Base-by-base conservation (phyloP, 2,797 vertebrate species). In the Gadopsis marmoratus region DNA sequence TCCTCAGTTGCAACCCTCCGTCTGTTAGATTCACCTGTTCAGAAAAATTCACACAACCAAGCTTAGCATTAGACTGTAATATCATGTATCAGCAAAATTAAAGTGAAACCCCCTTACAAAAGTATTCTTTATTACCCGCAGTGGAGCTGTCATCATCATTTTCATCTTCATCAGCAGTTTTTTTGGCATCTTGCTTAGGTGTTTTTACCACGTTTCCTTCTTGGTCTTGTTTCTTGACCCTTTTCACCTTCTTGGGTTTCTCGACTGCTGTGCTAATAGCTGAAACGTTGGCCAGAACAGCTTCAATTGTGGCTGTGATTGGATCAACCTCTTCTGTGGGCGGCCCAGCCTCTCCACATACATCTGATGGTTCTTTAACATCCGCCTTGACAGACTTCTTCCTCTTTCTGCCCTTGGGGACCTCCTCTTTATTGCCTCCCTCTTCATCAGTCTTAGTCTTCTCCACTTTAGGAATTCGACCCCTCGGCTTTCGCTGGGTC, bases 1-100 rank as follows among this genome's bases (percentile, higher is more conserved):
- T 97, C 97, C 78, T 96, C 97, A 2, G 97, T 97, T 56, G 98
- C 97, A 55, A 99, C 95, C 83, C 97, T 95, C 69, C 97, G 95
- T 63, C 93, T 96, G 62, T 93, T 94, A 21, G 93, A 89, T 84
- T 97, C 97, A 62, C 96, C 97, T 98, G 90, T 74, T 71, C 0
- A 50, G 80, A 11, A 76, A 87, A 86, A 84, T 16, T 3, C 16
- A 88, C 1, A 83, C 23, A 74, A 66, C 9, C 56, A 50, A 0
- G 17, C 0, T 87, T 4, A 84, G 62, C 16, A 71, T 26, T 29
- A n/a, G 11, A 66, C 16, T 45, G 14, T 4, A 1, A 41, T 3
- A 26, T 62, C 2, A 41, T 8, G 10, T 63, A 3, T 69, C 11
- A 26, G 21, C 2, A 58, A 54, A 51, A 53, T 9, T 4, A 1